Percentiles rank a stretch among this genome's conserved stretches.
Evolutionary conservation across 2,797 vertebrate species (phyloP).

Genomic region (Hippoglossus hippoglossus): DNA sequence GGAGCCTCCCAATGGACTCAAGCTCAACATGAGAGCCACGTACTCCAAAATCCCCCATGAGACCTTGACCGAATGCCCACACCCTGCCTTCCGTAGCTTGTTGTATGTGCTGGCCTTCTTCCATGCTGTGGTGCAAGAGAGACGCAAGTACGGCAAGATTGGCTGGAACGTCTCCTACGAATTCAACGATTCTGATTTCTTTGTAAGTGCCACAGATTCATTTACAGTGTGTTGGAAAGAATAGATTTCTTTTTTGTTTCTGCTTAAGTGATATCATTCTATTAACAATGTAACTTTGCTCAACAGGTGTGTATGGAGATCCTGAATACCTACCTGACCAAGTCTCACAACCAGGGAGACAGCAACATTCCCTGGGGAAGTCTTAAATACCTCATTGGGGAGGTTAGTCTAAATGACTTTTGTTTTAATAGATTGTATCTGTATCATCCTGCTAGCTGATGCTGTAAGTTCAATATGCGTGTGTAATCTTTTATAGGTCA

Average conservation of each 20-base stretch:
- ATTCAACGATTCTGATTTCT: constrained; percentile 98
- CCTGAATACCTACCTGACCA: constrained; percentile 92
- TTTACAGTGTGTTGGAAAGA: constrained; percentile 2
- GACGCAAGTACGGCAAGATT: constrained; percentile 96
- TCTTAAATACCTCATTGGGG: constrained; percentile 96
- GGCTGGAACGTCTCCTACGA: constrained; percentile 97
- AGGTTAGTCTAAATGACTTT: constrained; percentile 82
- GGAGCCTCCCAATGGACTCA: constrained; percentile 95
- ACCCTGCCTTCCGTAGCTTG: constrained; percentile 89
- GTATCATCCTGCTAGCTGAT: constrained; percentile 3
- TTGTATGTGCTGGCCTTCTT: constrained; percentile 95
- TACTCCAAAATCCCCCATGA: constrained; percentile 92
- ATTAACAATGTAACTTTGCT: constrained; percentile 23
- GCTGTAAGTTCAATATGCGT: neutral
- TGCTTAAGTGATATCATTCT: neutral
- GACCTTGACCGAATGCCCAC: constrained; percentile 86
- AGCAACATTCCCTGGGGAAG: constrained; percentile 92
- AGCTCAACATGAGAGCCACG: constrained; percentile 94
- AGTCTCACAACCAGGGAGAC: constrained; percentile 89
- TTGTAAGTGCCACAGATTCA: constrained; percentile 75
- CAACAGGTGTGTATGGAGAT: constrained; percentile 97
- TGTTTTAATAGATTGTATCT: neutral
- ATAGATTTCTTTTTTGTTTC: neutral
- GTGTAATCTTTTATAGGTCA: constrained; percentile 85
- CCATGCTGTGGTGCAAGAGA: constrained; percentile 97